Percentiles rank a stretch among this genome's conserved stretches.
These are phyloP conservation scores for Serilophus lunatus DNA, from an alignment of 2,113 vertebrate species.

Conservation along the genomic window DNA sequence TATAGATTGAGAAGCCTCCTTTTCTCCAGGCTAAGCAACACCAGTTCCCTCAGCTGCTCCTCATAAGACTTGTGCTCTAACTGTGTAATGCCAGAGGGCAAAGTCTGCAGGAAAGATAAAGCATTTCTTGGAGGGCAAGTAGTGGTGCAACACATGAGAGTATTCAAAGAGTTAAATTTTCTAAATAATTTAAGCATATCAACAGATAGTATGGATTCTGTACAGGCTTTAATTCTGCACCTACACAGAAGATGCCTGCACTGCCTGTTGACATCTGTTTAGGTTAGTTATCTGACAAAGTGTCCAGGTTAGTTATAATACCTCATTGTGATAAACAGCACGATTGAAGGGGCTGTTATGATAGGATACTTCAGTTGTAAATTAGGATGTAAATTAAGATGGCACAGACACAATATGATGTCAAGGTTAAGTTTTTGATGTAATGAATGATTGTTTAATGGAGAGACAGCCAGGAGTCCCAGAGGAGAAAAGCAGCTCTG, in stretches of 20 bases:
- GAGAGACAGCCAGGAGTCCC: not conserved
- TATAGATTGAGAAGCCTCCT: not conserved
- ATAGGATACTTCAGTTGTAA: not conserved
- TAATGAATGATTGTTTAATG: slow-evolving; percentile 4
- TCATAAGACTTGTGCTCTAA: not conserved
- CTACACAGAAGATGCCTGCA: not conserved
- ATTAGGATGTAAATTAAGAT: slow-evolving; percentile 40
- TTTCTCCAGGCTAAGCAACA: not conserved
- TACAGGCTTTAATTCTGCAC: not conserved
- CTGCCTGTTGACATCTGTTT: slow-evolving; percentile 17
- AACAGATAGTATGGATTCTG: not conserved
- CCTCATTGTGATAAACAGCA: slow-evolving; percentile 21
- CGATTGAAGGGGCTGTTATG: slow-evolving; percentile 11
- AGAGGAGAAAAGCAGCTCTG: not conserved
- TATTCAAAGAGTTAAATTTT: not conserved
- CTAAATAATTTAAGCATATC: not conserved
- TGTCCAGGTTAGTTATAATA: not conserved
- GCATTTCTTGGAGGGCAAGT: not conserved
- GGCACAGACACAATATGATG: slow-evolving; percentile 3
- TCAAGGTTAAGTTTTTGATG: slow-evolving; percentile 35
- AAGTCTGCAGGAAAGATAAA: not conserved
- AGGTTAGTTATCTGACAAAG: not conserved
- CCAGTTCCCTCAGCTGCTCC: not conserved
- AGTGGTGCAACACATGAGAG: not conserved
- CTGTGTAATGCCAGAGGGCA: not conserved